Evolutionary conservation across 1,140 invertebrate genomes (phyloP).

Genomic region (Anastatus disparis): DNA sequence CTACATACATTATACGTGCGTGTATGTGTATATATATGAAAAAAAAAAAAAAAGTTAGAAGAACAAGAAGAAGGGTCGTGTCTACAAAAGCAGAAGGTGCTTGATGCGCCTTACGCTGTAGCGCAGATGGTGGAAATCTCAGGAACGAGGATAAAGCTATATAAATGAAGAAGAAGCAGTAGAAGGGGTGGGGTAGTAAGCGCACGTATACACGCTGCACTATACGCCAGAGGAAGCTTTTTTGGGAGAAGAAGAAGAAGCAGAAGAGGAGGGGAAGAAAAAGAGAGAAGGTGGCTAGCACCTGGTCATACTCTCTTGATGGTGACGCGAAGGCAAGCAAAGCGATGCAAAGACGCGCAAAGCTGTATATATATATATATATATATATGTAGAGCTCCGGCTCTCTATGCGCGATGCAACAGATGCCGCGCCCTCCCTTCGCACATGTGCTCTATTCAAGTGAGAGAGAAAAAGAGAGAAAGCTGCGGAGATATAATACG

Average conservation of each 20-base stretch:
- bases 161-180: conserved; percentile 52
- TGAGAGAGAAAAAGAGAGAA: too few relatives aligned
- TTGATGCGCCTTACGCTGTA: too few relatives aligned
- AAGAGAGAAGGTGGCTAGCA: conserved; percentile 63
- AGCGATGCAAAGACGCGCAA: conserved; percentile 39
- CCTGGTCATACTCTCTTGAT: conserved; percentile 57
- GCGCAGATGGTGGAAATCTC: conserved; percentile 66
- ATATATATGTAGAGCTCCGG: too few relatives aligned
- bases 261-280: too few relatives aligned
- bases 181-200: neutral
- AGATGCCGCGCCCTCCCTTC: conserved; percentile 55
- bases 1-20: too few relatives aligned
- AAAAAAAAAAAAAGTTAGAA: too few relatives aligned
- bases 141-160: conserved; percentile 44
- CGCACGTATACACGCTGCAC: neutral
- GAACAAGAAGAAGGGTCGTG: too few relatives aligned
- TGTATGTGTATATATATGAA: too few relatives aligned
- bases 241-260: conserved; percentile 50
- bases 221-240: conserved; percentile 38
- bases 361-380: too few relatives aligned
- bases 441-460: conserved; percentile 56
- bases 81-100: too few relatives aligned
- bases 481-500: too few relatives aligned
- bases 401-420: conserved; percentile 54
- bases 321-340: conserved; percentile 36